Evolutionary conservation across 2,797 vertebrate genomes (phyloP).

Genomic region (Otolemur crassicaudatus): DNA sequence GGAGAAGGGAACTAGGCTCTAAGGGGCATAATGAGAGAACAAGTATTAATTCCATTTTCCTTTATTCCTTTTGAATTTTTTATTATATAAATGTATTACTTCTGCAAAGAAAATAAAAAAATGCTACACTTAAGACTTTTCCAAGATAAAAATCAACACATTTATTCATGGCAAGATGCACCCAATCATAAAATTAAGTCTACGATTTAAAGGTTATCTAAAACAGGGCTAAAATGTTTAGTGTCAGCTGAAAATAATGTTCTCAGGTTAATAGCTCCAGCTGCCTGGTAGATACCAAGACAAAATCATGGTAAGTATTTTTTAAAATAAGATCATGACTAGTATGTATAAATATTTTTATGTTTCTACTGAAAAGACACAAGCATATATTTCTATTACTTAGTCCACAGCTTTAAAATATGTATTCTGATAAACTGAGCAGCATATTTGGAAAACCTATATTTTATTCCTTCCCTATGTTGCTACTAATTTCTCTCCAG

Average conservation of each 20-base stretch:
- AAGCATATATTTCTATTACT: background rate
- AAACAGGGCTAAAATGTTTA: conserved; percentile 36
- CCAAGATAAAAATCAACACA: background rate
- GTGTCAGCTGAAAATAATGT: conserved; percentile 68
- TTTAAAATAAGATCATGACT: conserved; percentile 48
- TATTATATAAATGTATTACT: background rate
- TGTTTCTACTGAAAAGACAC: background rate
- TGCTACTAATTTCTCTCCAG: background rate
- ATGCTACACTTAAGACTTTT: background rate
- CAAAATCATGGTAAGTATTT: background rate
- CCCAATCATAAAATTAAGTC: conserved; percentile 11
- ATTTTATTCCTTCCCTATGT: background rate
- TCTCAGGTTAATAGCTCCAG: conserved; percentile 45
- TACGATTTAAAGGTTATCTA: conserved; percentile 57
- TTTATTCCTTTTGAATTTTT: conserved; percentile 23
- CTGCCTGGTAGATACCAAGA: conserved; percentile 56
- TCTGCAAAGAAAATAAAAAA: background rate
- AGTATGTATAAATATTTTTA: conserved; percentile 22
- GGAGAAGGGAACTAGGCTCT: background rate
- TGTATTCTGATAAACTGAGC: background rate
- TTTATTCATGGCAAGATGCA: conserved; percentile 14
- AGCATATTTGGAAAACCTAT: background rate
- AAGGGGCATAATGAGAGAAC: background rate
- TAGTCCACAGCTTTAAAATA: conserved; percentile 29
- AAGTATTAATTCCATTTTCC: background rate